Conservation (phyloP, 2,113 vertebrate species). For the Cyphomyrus discorhynchus region DNA sequence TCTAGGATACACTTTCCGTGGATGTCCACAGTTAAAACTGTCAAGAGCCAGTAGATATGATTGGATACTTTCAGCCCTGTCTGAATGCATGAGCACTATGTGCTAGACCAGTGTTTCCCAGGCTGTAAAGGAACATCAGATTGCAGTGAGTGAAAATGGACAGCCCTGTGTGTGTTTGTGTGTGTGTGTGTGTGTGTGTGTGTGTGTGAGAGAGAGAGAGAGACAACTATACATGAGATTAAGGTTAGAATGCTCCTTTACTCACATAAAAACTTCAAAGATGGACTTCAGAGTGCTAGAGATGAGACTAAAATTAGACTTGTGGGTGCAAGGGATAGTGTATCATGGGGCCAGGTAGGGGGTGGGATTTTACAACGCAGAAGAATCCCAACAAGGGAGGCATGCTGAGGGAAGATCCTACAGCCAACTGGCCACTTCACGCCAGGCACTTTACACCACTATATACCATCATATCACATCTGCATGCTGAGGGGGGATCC, state of each 20-base stretch:
- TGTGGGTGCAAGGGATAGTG: not conserved
- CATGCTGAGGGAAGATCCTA: not conserved
- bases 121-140: no score
- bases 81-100: no score
- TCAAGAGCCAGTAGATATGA: not conserved
- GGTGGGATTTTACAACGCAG: not conserved
- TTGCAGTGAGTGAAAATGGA: no score
- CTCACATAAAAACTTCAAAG: not conserved
- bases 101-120: no score
- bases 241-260: not conserved
- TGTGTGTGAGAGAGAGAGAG: not conserved
- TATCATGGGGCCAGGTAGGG: not conserved
- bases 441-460: no score
- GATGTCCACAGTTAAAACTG: not conserved
- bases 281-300: not conserved
- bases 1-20: not conserved
- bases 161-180: no score
- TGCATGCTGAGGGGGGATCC: no score
- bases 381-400: not conserved
- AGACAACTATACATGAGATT: not conserved
- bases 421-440: not conserved
- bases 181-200: not conserved
- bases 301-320: not conserved
- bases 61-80: not conserved
- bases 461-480: no score